Percentiles rank a stretch among this genome's conserved stretches.
These are phyloP conservation scores for Atta colombica DNA, from an alignment of 1,140 invertebrate genomes.

Conservation along the genomic window DNA sequence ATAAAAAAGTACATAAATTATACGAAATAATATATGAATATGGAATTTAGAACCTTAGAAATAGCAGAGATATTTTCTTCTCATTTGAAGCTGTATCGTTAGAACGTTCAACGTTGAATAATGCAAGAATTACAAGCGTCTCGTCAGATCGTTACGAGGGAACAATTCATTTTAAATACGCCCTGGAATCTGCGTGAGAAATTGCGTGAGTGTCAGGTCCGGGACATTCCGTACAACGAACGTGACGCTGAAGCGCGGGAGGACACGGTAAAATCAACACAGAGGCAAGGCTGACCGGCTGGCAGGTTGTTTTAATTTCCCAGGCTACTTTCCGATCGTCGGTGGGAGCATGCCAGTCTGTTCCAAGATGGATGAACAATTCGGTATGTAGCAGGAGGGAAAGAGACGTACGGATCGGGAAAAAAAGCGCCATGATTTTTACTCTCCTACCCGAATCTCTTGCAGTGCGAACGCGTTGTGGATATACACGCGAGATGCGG, in stretches of 20 bases:
- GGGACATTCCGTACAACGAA: slow-evolving; percentile 38
- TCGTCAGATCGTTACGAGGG: neutral
- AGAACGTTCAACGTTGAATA: slow-evolving; percentile 13
- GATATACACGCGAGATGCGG: slow-evolving; percentile 2
- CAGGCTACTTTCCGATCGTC: slow-evolving; percentile 77
- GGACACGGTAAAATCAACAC: slow-evolving; percentile 82
- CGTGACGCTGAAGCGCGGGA: slow-evolving; percentile 65
- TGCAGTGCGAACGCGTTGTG: neutral
- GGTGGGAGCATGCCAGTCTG: slow-evolving; percentile 64
- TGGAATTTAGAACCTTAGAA: neutral
- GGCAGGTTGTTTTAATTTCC: slow-evolving; percentile 83
- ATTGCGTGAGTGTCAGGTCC: slow-evolving; percentile 30
- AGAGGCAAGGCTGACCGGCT: slow-evolving; percentile 79
- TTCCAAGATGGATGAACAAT: slow-evolving; percentile 76
- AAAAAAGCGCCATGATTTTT: slow-evolving; percentile 23
- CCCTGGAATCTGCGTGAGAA: slow-evolving; percentile 50
- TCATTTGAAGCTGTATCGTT: neutral
- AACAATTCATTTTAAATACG: slow-evolving; percentile 28
- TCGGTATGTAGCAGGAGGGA: slow-evolving; percentile 39
- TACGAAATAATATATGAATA: neutral
- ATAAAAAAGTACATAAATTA: neutral
- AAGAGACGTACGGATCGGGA: neutral
- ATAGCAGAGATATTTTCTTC: neutral
- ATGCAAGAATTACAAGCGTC: slow-evolving; percentile 17
- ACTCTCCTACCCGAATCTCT: neutral